Percentiles rank a stretch among this genome's conserved stretches.
phyloP scores from a whole-genome alignment of 2,797 vertebrate genomes.

The Ctenosaura bakeri region DNA sequence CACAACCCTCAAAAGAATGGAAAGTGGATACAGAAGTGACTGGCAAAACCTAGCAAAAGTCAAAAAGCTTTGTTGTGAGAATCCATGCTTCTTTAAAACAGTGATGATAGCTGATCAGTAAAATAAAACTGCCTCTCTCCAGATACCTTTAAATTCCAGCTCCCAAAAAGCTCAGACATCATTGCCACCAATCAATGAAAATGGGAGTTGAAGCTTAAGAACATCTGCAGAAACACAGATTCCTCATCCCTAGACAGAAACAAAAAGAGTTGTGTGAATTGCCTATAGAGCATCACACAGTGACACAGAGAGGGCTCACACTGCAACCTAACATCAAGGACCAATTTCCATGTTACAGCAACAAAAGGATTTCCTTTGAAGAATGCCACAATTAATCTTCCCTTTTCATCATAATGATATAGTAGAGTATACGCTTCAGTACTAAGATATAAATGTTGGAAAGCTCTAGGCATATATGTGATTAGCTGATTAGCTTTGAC shows the following conservation, averaged over 20 bases:
- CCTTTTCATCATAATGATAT: not conserved
- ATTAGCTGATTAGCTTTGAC: constrained; percentile 43
- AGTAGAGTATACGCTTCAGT: constrained; percentile 12
- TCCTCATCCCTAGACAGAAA: not conserved
- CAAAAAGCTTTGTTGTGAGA: too few relatives aligned
- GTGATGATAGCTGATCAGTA: not conserved
- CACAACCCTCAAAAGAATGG: too few relatives aligned
- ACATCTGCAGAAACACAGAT: not conserved
- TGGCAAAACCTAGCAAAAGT: too few relatives aligned
- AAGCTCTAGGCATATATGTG: constrained; percentile 37
- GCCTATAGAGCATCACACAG: not conserved
- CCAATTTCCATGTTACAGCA: not conserved
- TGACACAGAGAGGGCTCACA: constrained; percentile 4
- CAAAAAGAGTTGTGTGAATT: constrained; percentile 14
- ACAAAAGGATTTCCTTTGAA: constrained; percentile 1
- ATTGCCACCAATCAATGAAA: not conserved
- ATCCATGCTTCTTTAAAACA: too few relatives aligned
- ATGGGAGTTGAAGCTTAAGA: too few relatives aligned
- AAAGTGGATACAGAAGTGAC: too few relatives aligned
- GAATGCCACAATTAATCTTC: constrained; percentile 26
- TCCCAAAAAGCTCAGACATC: not conserved
- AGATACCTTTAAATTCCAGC: not conserved
- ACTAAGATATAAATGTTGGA: not conserved
- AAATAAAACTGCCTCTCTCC: not conserved
- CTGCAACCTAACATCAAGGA: constrained; percentile 1